Base-by-base conservation (phyloP, 35 echinoderm and acorn worm genomes). In the Strongylocentrotus purpuratus region DNA sequence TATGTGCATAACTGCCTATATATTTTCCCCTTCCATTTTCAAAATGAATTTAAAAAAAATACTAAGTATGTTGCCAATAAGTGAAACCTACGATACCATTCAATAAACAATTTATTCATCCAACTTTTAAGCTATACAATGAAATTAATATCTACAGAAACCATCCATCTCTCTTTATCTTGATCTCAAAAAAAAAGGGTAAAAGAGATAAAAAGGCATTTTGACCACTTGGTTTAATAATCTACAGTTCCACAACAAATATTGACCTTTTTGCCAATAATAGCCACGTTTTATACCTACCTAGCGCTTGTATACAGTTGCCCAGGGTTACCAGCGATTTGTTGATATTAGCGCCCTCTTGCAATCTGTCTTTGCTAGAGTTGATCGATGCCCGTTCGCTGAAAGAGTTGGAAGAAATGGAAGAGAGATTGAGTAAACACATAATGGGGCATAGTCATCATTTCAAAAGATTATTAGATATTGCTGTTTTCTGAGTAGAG, bases 261-360 rank as follows among this genome's bases (percentile, higher is more conserved):
- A 78, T 78, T 78, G 65, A 78, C 65, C 20, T n/a, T 78, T 78
- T 7, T 22, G 65, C 11, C 65, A 78, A 78, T 78, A 78, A 78
- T n/a, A 78, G 65, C 65, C 65, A 78, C 50, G 20, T 78, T n/a
- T 78, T 78, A n/a, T 78, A 78, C 98, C 96, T 48, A 99, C 98
- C 98, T 86, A 99, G 93, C 94, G 98, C 98, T 35, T 97, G 97
- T 91, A 99, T 99, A 87, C 97, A 97, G 94, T 99, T 99, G 50
- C 98, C 98, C 22, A 99, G 96, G 70, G 96, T 99, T 18, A 99
- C 98, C 17, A 99, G 85, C 15, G 98, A 99, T 94, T 99, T 99
- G 95, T 99, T 99, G 91, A 99, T 99, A 87, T 96, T 99, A 13
- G 98, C 98, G 33, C 98, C 98, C 92, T 99, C 98, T 88, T 96